Evolutionary conservation across 2,797 vertebrate genomes (phyloP).

Genomic region (Trichosurus vulpecula): DNA sequence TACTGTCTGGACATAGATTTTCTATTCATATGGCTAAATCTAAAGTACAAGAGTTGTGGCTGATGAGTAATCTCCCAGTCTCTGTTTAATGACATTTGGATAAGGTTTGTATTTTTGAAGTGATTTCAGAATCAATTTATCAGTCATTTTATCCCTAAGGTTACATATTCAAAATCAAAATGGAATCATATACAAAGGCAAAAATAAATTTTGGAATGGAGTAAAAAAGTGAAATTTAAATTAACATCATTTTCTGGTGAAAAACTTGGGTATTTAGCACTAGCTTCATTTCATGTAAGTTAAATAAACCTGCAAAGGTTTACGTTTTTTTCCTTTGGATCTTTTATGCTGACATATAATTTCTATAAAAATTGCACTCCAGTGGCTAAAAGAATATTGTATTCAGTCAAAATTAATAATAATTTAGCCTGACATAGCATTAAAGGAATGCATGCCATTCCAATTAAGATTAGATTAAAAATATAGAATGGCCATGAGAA

Average conservation of each 20-base stretch:
- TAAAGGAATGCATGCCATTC: slow-evolving; percentile 56
- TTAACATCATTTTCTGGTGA: slow-evolving; percentile 33
- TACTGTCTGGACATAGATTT: neutral
- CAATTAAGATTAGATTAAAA: slow-evolving; percentile 54
- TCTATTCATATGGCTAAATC: neutral
- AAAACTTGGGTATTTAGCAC: slow-evolving; percentile 60
- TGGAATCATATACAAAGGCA: neutral
- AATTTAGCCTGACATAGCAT: slow-evolving; percentile 48
- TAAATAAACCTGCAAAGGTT: slow-evolving; percentile 69
- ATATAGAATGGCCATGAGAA: neutral
- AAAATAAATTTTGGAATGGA: slow-evolving; percentile 34
- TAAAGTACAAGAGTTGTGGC: neutral
- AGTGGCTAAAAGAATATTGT: slow-evolving; percentile 51
- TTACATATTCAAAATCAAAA: slow-evolving; percentile 34
- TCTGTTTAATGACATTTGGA: neutral
- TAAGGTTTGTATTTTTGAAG: neutral
- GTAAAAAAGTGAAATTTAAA: slow-evolving; percentile 62
- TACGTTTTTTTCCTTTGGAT: slow-evolving; percentile 63
- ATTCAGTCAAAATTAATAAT: slow-evolving; percentile 66
- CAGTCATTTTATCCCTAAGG: slow-evolving; percentile 23
- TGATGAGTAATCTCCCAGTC: neutral
- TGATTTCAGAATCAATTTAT: neutral
- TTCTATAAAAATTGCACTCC: slow-evolving; percentile 60
- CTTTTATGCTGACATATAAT: slow-evolving; percentile 69
- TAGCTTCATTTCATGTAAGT: slow-evolving; percentile 65